Base-by-base conservation (phyloP, 2,888 invertebrate genomes). In the Ophonus ardosiacus region DNA sequence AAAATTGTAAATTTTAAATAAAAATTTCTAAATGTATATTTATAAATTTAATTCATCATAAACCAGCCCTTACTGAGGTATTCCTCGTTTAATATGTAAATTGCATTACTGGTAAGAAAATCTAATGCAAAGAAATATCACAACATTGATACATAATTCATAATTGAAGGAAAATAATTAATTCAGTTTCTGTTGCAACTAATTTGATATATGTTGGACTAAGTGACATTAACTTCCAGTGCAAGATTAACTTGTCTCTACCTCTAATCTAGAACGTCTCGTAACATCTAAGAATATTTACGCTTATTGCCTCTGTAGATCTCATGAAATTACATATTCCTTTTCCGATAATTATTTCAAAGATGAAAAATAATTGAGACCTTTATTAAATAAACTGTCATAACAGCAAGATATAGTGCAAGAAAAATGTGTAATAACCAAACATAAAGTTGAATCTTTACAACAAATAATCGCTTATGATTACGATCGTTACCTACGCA, bases 381-480 rank as follows among this genome's bases (percentile, higher is more conserved):
- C 78, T 78, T 78, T 78, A 78, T 78, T 78, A 78, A 78, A 78
- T 21, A 78, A 78, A 57, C 78, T 56, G 57, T 78, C 78, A 78
- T 0, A 78, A 78, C 78, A 78, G 5, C 21, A 13, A n/a, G 78
- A 78, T 78, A 51, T 78, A 78, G n/a, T 5, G 21, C 57, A 6
- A 31, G 8, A 51, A 57, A 57, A 56, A 56, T 57, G 10, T 78
- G 13, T 78, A 78, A 78, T 78, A 57, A 78, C 56, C 57, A 51
- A 78, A 31, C 79, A 61, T 79, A 79, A 79, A 79, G 13, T 61
- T 56, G 17, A 57, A 61, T 78, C 78, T 57, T 57, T 78, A 51
- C 57, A 21, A 56, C 79, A 61, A 79, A 59, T 79, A 59, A 79
- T 61, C 79, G 56, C 24, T 78, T 78, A 78, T 7, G 78, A 57